Conservation (phyloP, 1,140 invertebrate species). For the Drosophila navojoa region DNA sequence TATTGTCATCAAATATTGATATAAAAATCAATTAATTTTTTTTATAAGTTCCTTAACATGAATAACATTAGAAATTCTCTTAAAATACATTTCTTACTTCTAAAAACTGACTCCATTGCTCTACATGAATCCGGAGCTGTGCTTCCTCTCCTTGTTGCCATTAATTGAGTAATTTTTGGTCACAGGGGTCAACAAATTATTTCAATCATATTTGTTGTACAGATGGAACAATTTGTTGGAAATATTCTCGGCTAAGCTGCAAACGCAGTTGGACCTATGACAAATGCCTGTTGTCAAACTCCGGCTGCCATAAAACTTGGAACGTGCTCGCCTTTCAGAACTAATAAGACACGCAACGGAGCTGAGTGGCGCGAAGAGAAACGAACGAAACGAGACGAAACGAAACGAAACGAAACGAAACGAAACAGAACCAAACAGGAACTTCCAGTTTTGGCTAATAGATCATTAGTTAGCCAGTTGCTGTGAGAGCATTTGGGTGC, state of each 20-base stretch:
- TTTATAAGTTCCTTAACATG: too few relatives aligned
- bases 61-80: too few relatives aligned
- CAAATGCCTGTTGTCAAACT: slow-evolving; percentile 62
- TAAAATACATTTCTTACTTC: too few relatives aligned
- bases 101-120: not conserved
- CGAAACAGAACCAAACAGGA: slow-evolving; percentile 21
- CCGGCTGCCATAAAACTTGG: slow-evolving; percentile 71
- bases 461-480: slow-evolving; percentile 78
- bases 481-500: slow-evolving; percentile 51
- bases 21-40: too few relatives aligned
- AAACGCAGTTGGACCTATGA: slow-evolving; percentile 23
- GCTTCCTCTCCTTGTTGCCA: not conserved
- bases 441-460: slow-evolving; percentile 61
- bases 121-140: not conserved
- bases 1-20: too few relatives aligned
- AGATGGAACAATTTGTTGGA: slow-evolving; percentile 63
- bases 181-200: slow-evolving; percentile 51
- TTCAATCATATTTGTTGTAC: slow-evolving; percentile 62
- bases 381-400: not conserved
- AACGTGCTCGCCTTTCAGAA: slow-evolving; percentile 69
- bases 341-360: slow-evolving; percentile 74
- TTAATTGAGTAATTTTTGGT: slow-evolving; percentile 30
- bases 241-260: slow-evolving; percentile 38
- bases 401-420: slow-evolving; percentile 1
- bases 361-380: slow-evolving; percentile 40